Base-by-base conservation (phyloP, 2,113 vertebrate genomes). In the Tiliqua scincoides region DNA sequence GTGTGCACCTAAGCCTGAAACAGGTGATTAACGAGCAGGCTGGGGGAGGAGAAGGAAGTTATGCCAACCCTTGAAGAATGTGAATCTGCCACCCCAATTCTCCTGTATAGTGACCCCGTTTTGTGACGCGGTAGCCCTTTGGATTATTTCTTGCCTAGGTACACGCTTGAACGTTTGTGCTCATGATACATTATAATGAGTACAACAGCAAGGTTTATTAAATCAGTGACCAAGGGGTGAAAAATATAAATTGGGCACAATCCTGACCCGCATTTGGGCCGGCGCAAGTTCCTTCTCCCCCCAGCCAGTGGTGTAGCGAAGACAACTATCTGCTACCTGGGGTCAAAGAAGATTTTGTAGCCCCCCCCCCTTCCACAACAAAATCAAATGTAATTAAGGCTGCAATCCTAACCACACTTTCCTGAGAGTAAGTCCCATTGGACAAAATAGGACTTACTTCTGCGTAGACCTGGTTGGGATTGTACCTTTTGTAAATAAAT, bases 241-340 rank as follows among this genome's bases (percentile, higher is more conserved):
- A 87, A n/a, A 94, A 32, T 17, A 77, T 91, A 88, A 73, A 12
- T 75, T 78, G 91, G 87, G 79, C 89, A 92, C n/a, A n/a, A n/a
- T n/a, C n/a, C n/a, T n/a, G n/a, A n/a, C n/a, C n/a, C n/a, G n/a
- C n/a, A n/a, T n/a, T n/a, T n/a, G n/a, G n/a, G n/a, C n/a, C n/a
- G n/a, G n/a, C n/a, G n/a, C n/a, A n/a, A n/a, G n/a, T n/a, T n/a
- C n/a, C n/a, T n/a, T n/a, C n/a, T n/a, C n/a, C n/a, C n/a, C n/a
- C n/a, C n/a, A n/a, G n/a, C n/a, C n/a, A n/a, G n/a, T n/a, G n/a
- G n/a, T n/a, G n/a, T n/a, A n/a, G n/a, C n/a, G n/a, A n/a, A n/a
- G n/a, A n/a, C n/a, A n/a, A n/a, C n/a, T n/a, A n/a, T n/a, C n/a
- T n/a, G n/a, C n/a, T n/a, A n/a, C n/a, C n/a, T n/a, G n/a, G n/a